phyloP scores from a whole-genome alignment of 2,797 vertebrate species.

The Florisuga fusca region DNA sequence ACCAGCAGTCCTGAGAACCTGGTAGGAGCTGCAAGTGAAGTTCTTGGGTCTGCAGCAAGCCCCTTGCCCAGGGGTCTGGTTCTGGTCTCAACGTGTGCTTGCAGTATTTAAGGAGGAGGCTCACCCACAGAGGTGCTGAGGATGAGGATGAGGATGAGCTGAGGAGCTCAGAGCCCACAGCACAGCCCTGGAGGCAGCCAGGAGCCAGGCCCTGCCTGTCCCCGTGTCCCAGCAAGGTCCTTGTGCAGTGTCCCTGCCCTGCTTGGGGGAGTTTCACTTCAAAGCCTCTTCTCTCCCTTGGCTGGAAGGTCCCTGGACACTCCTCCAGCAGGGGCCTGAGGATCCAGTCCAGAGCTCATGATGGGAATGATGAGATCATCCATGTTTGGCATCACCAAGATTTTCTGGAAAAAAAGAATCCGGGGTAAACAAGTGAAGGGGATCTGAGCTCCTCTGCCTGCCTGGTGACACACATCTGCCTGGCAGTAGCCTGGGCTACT shows the following conservation, averaged over 20 bases:
- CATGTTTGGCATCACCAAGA: constrained; percentile 93
- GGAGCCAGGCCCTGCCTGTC: not conserved
- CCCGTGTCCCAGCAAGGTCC: not conserved
- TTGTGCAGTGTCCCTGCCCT: not conserved
- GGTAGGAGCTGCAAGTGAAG: not conserved
- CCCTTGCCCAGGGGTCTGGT: not conserved
- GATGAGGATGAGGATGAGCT: not conserved
- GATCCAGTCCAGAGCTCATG: constrained; percentile 86
- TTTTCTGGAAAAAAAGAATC: constrained; percentile 79
- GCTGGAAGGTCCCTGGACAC: not conserved
- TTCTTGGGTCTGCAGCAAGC: not conserved
- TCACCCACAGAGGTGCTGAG: not conserved
- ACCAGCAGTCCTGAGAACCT: not conserved
- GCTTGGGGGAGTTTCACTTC: not conserved
- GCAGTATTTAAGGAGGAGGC: not conserved
- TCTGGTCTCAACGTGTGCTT: not conserved
- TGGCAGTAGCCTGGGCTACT: not conserved
- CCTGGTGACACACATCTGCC: not conserved
- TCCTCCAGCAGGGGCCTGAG: constrained; percentile 43
- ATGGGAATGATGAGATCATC: constrained; percentile 89
- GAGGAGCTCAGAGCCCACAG: not conserved
- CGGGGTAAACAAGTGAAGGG: not conserved
- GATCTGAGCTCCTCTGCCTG: not conserved
- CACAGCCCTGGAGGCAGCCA: not conserved
- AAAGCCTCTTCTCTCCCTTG: constrained; percentile 18